Base-by-base conservation (phyloP, 2,888 invertebrate genomes). In the Acronicta leporina region DNA sequence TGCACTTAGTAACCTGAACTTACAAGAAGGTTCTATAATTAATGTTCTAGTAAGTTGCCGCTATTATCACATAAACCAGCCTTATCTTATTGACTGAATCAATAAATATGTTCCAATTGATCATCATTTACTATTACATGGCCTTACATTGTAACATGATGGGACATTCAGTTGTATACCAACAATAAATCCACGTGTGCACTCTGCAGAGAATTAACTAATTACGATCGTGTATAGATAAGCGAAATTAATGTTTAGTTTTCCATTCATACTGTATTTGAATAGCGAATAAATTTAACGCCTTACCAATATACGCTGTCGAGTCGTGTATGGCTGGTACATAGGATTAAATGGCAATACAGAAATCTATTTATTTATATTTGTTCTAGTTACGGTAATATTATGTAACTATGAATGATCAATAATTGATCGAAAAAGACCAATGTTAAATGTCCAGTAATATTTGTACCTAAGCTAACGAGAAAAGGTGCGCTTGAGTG, bases 61-160 rank as follows among this genome's bases (percentile, higher is more conserved):
- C 30, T 20, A 40, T 40, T 10, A 20, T 35, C 48, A 20, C 67
- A 56, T 67, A 72, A 72, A 65, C 15, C 16, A 47, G 15, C 11
- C 5, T 35, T 42, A 60, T 51, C 52, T 33, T 11, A 44, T 42
- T 70, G 64, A 71, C 60, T 75, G 57, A 55, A 71, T 64, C 71
- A 57, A 71, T 71, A 71, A 71, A 71, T 60, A 70, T 16, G 33
- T 70, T 63, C 15, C 38, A 60, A 55, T 61, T 61, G 57, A 49
- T 56, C 75, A 41, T 59, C 20, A 51, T 11, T 68, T 11, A 67
- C 53, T 25, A 68, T 55, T 65, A 50, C 48, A n/a, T 9, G 44
- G 7, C 5, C n/a, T n/a, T 50, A 68, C 73, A 58, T 20, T 33
- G 68, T 68, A 50, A 50, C 27, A 38, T 35, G 27, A 41, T 44